Evolutionary conservation across 2,113 vertebrate genomes (phyloP).

Genomic region (Triplophysa rosa): DNA sequence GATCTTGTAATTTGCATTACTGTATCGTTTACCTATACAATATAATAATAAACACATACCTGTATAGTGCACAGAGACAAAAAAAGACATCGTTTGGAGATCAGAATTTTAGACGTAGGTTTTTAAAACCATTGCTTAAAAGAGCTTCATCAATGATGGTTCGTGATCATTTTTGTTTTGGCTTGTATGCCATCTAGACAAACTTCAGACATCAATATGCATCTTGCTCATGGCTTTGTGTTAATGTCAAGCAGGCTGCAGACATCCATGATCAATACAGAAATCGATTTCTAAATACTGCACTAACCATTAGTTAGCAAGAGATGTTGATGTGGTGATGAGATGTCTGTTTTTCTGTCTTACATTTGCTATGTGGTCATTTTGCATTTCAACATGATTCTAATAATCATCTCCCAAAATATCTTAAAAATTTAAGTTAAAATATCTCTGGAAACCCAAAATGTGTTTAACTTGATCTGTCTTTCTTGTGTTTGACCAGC

Average conservation of each 20-base stretch:
- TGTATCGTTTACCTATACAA: neutral
- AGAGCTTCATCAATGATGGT: neutral
- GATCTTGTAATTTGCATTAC: constrained; percentile 29
- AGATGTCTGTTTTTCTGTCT: constrained; percentile 27
- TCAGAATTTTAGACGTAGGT: too few species aligned
- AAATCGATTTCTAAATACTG: constrained; percentile 32
- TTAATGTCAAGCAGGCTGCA: constrained; percentile 40
- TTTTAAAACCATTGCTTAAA: too few species aligned
- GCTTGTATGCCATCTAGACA: constrained; percentile 9
- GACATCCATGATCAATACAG: constrained; percentile 35
- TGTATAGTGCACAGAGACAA: neutral
- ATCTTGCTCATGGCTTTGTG: constrained; percentile 22
- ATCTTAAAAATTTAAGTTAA: neutral
- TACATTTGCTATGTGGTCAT: constrained; percentile 9
- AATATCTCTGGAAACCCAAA: neutral
- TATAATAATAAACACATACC: neutral
- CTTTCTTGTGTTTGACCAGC: neutral
- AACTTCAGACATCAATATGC: constrained; percentile 39
- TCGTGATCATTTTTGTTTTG: constrained; percentile 5
- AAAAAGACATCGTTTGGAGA: too few species aligned
- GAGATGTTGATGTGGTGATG: constrained; percentile 33
- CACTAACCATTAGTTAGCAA: constrained; percentile 20
- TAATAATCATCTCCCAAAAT: neutral
- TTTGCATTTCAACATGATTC: neutral
- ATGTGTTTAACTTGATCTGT: neutral